Base-by-base conservation (phyloP, 1,140 invertebrate genomes). In the Dendroctonus valens region DNA sequence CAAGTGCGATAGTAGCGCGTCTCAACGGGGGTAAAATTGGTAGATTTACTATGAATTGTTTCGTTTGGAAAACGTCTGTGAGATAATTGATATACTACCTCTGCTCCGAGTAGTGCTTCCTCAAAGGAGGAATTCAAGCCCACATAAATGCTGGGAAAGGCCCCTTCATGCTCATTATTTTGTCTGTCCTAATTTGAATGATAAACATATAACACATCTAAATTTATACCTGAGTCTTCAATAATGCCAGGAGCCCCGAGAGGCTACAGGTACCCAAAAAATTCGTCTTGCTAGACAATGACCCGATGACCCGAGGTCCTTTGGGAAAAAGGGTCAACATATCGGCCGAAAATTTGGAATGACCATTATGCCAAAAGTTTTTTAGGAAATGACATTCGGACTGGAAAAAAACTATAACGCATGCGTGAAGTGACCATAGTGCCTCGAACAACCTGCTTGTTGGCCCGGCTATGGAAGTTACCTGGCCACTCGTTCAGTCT, bases 361-460 rank as follows among this genome's bases (percentile, higher is more conserved):
- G 57, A 49, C 59, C 59, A 62, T 61, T 62, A 68, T 68, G 66
- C 59, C 50, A 62, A 66, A 67, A 54, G 42, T 68, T 68, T 68
- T 68, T 62, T 55, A 53, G 60, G 59, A 68, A 68, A 46, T 68
- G 59, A 57, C 60, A 68, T 58, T 44, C 41, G 44, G 11, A 52
- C 44, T 50, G 57, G 63, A 68, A 63, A 59, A 66, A 68, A 63
- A 49, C 37, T 12, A 15, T 9, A 15, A 68, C 66, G 66, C 66
- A 68, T 68, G 66, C 66, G 66, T 68, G 54, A 57, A 63, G n/a
- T 68, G 66, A 52, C 51, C 66, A 68, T 57, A 58, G 60, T 60
- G 66, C 52, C 66, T 49, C 59, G 40, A 50, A 62, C 59, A 68
- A 68, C 66, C 66, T 68, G 66, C 41, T 62, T 46, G 58, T 57